phyloP scores from a whole-genome alignment of 2,888 invertebrate species.

The Drosophila niveifrons region DNA sequence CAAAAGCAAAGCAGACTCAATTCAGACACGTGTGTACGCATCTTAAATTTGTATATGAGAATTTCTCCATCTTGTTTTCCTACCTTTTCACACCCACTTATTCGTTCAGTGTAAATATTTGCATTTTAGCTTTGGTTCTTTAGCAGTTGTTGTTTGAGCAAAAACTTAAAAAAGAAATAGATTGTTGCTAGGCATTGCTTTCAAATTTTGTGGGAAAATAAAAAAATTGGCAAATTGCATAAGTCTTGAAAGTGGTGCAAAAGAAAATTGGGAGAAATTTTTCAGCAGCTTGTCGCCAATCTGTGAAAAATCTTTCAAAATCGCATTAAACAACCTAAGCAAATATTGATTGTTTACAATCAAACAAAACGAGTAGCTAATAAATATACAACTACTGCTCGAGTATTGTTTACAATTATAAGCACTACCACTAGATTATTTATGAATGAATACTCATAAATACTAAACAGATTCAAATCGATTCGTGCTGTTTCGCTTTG shows the following conservation, averaged over 20 bases:
- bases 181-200: slow-evolving; percentile 38
- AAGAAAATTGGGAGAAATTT: slow-evolving; percentile 3
- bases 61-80: not conserved
- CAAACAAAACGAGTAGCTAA: slow-evolving; percentile 44
- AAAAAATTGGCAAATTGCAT: not conserved
- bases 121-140: slow-evolving; percentile 44
- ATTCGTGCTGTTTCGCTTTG: slow-evolving; percentile 10
- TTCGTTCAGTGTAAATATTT: slow-evolving; percentile 64
- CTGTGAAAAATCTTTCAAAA: slow-evolving; percentile 64
- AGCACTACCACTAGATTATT: slow-evolving; percentile 37
- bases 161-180: not conserved
- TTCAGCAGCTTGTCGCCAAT: slow-evolving; percentile 52
- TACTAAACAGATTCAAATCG: slow-evolving; percentile 49
- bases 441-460: slow-evolving; percentile 67
- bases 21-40: slow-evolving; percentile 61
- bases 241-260: not conserved
- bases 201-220: not conserved
- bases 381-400: slow-evolving; percentile 43
- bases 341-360: slow-evolving; percentile 58
- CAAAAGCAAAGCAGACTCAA: slow-evolving; percentile 17
- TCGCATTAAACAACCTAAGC: slow-evolving; percentile 40
- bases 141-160: slow-evolving; percentile 22
- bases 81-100: slow-evolving; percentile 49
- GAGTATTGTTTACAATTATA: slow-evolving; percentile 51
- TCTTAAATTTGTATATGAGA: slow-evolving; percentile 30